Evolutionary conservation across 1,140 invertebrate species (phyloP).

Genomic region (Carposina sasakii): DNA sequence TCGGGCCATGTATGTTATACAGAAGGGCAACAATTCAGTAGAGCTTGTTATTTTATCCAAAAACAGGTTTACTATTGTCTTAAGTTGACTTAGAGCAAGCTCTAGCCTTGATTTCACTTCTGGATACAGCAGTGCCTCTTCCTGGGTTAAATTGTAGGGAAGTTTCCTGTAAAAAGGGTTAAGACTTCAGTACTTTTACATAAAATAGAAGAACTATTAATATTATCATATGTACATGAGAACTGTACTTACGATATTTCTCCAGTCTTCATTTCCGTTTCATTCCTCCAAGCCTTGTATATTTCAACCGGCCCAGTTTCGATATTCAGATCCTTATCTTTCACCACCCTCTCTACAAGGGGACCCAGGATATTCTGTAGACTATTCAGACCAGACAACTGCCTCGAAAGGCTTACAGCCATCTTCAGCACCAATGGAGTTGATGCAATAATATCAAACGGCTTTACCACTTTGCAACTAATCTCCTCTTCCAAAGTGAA

Average conservation of each 20-base stretch:
- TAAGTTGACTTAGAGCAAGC: constrained; percentile 76
- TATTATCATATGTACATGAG: too few species aligned
- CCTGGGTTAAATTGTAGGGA: constrained; percentile 80
- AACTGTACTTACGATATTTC: constrained; percentile 77
- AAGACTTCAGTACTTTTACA: constrained; percentile 5
- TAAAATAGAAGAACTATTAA: too few species aligned
- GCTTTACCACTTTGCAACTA: constrained; percentile 83
- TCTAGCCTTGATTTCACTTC: constrained; percentile 79
- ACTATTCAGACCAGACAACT: constrained; percentile 78
- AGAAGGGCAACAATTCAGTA: constrained; percentile 82
- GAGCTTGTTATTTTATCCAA: constrained; percentile 78
- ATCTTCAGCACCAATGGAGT: constrained; percentile 86
- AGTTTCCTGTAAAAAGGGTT: constrained; percentile 73
- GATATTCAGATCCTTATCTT: constrained; percentile 80
- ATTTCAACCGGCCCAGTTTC: constrained; percentile 88
- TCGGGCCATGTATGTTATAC: constrained; percentile 84
- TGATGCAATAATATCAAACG: constrained; percentile 83
- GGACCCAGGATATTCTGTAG: constrained; percentile 82
- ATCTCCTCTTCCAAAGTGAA: constrained; percentile 86
- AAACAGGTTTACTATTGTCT: constrained; percentile 78
- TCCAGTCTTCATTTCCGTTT: constrained; percentile 83
- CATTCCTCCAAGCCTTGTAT: constrained; percentile 87
- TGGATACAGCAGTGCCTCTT: constrained; percentile 81
- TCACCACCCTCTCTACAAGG: constrained; percentile 79
- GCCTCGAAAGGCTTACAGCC: constrained; percentile 83